Evolutionary conservation across 2,888 invertebrate genomes (phyloP).

Genomic region (Fragum fragum): DNA sequence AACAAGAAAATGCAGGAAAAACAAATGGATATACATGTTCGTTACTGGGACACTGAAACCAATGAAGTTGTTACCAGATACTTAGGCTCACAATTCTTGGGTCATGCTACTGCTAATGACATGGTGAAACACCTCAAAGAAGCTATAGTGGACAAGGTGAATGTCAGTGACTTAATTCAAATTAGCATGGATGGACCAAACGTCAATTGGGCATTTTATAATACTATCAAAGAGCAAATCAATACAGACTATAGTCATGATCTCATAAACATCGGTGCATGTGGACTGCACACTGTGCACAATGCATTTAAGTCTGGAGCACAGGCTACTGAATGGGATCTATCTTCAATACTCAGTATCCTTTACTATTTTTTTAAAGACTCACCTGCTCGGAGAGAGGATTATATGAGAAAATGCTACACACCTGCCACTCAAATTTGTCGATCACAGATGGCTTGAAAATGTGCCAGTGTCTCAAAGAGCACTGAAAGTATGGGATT

Average conservation of each 20-base stretch:
- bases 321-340: too few species aligned
- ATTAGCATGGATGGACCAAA: constrained; percentile 53
- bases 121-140: constrained; percentile 26
- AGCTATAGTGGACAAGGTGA: background rate
- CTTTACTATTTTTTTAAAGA: too few species aligned
- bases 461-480: constrained; percentile 63
- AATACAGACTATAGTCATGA: constrained; percentile 12
- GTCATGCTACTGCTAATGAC: constrained; percentile 29
- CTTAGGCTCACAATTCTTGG: too few species aligned
- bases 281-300: too few species aligned
- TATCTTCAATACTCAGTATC: too few species aligned
- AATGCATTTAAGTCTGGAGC: too few species aligned
- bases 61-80: too few species aligned
- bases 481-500: constrained; percentile 42
- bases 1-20: too few species aligned
- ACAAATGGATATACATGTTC: too few species aligned
- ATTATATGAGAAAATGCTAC: constrained; percentile 33
- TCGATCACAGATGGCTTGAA: constrained; percentile 65
- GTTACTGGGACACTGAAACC: too few species aligned
- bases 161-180: constrained; percentile 45
- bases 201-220: constrained; percentile 52
- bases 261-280: constrained; percentile 57
- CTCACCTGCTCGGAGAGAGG: too few species aligned
- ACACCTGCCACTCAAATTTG: constrained; percentile 76
- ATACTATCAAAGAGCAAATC: constrained; percentile 23